Base-by-base conservation (phyloP, 2,888 invertebrate species). In the Notodonta dromedarius region DNA sequence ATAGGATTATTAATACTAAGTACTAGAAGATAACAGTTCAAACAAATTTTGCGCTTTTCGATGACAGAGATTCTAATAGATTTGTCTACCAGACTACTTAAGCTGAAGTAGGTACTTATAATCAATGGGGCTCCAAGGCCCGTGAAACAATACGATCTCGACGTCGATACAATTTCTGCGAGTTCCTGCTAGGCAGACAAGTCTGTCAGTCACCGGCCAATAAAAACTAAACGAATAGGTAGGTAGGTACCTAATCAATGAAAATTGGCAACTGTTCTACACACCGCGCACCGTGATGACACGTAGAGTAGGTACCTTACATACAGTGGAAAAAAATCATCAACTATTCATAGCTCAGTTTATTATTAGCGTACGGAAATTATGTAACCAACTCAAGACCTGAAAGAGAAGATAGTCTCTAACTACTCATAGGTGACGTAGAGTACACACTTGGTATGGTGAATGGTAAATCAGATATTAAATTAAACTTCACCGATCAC, bases 201-300 rank as follows among this genome's bases (percentile, higher is more conserved):
- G 24, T 24, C 24, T 24, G 24, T 24, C 1, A 24, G 24, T 24
- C 24, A 24, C 24, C 24, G 24, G 24, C 24, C 24, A 24, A 24
- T 24, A 24, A 24, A 14, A 66, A 58, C 44, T 7, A 39, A 57
- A 55, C 59, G 24, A 24, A 24, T 24, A n/a, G n/a, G n/a, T n/a
- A n/a, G n/a, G n/a, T n/a, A n/a, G n/a, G n/a, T n/a, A n/a, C n/a
- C n/a, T n/a, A 50, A 76, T 69, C 63, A 66, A 66, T 66, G 61
- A 56, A 57, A 74, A 69, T 76, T 74, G 74, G 77, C 77, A 76
- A 66, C 63, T 63, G 58, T 64, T 39, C 61, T 62, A 52, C 46
- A 50, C 55, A 54, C n/a, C 54, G 54, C 46, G 46, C 55, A 54
- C n/a, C 54, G 54, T 54, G 42, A 56, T 62, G 24, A 24, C 24